A percentile compares a stretch with the other conserved stretches of the same genome.
phyloP scores from a whole-genome alignment of 2,888 invertebrate species.

The Sarcophaga carnaria region DNA sequence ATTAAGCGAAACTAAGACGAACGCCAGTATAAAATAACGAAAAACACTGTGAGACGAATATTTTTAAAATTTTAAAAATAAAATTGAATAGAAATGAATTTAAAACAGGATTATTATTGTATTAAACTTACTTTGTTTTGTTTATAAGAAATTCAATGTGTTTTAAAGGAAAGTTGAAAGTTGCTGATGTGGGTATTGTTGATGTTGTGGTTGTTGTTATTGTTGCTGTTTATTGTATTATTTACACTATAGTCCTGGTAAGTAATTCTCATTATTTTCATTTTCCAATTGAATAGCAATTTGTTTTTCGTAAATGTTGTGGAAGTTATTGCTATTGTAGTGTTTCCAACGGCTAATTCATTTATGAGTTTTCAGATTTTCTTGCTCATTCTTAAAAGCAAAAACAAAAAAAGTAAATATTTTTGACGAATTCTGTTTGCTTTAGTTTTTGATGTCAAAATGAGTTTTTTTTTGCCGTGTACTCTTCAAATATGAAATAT shows the following conservation, averaged over 20 bases:
- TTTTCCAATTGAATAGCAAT: conserved; percentile 15
- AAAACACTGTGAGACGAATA: not conserved
- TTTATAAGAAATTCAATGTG: conserved; percentile 43
- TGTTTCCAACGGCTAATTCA: not conserved
- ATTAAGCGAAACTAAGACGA: conserved; percentile 67
- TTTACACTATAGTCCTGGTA: conserved; percentile 75
- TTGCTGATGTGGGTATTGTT: conserved; percentile 40
- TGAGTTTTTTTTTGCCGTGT: too few species aligned
- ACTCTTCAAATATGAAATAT: not conserved
- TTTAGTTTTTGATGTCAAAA: too few species aligned
- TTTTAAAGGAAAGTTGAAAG: conserved; percentile 46
- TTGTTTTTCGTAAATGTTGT: conserved; percentile 1
- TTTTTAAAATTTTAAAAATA: not conserved
- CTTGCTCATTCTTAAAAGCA: too few species aligned
- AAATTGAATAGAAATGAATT: not conserved
- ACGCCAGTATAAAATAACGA: not conserved
- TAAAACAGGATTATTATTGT: not conserved
- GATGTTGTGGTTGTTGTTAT: conserved; percentile 29
- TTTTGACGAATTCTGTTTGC: too few species aligned
- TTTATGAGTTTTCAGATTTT: too few species aligned
- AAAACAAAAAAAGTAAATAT: too few species aligned
- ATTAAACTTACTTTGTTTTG: conserved; percentile 64
- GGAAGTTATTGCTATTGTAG: not conserved
- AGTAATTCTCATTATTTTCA: conserved; percentile 63
- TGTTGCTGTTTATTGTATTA: conserved; percentile 66